Evolutionary conservation across 1,140 invertebrate genomes (phyloP).

Genomic region (Maconellicoccus hirsutus): DNA sequence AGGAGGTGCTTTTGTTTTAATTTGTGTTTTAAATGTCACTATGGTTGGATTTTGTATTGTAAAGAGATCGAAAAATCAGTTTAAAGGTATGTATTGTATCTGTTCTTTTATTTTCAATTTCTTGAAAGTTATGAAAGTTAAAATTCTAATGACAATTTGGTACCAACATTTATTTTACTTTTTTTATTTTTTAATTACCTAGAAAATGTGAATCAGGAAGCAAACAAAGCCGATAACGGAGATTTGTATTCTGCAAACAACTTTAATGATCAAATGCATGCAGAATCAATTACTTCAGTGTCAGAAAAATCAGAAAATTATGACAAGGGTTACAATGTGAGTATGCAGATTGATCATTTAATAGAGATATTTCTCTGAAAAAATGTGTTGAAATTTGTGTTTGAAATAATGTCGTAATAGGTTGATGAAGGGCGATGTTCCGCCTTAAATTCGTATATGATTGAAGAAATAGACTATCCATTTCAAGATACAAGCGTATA

Average conservation of each 20-base stretch:
- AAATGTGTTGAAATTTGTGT: background rate
- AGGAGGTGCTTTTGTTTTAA: background rate
- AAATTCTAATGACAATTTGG: no score
- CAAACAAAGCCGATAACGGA: background rate
- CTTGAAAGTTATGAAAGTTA: no score
- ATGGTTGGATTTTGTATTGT: constrained; percentile 2
- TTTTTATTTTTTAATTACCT: background rate
- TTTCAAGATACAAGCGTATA: constrained; percentile 33
- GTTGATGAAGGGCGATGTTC: constrained; percentile 53
- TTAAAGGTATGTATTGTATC: background rate
- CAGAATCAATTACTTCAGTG: constrained; percentile 5
- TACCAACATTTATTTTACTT: no score
- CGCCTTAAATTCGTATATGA: constrained; percentile 63
- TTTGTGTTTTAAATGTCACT: background rate
- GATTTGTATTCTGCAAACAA: background rate
- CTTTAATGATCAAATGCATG: constrained; percentile 14
- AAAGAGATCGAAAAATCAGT: background rate
- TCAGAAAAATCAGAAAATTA: constrained; percentile 19
- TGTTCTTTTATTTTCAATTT: no score
- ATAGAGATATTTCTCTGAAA: no score
- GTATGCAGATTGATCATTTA: background rate
- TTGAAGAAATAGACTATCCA: constrained; percentile 45
- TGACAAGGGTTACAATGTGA: constrained; percentile 13
- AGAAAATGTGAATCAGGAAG: background rate
- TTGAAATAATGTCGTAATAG: background rate